A percentile compares a stretch with the other conserved stretches of the same genome.
Conservation (phyloP, 2,797 vertebrate species). For the Acanthurus lineatus region DNA sequence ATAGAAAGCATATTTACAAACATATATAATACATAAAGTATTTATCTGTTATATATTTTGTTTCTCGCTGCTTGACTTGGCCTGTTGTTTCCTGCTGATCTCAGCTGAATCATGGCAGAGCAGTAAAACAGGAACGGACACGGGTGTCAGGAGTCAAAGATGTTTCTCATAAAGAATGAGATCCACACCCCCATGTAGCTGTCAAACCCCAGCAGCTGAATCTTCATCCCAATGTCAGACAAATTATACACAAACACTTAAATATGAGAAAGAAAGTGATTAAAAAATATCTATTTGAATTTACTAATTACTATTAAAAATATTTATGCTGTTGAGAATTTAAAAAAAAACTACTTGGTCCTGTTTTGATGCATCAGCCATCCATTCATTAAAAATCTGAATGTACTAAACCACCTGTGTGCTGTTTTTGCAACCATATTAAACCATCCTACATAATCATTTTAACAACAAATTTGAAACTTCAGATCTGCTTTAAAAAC, state of each 20-base stretch:
- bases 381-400: too few species aligned
- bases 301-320: not conserved
- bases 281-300: too few species aligned
- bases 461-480: not conserved
- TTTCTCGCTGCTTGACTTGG: slow-evolving; percentile 56
- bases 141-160: slow-evolving; percentile 29
- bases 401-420: not conserved
- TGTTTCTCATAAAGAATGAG: not conserved
- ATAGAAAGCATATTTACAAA: slow-evolving; percentile 63
- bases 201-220: slow-evolving; percentile 22
- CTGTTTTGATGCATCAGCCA: too few species aligned
- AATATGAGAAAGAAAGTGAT: too few species aligned
- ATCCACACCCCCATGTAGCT: not conserved
- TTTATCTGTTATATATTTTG: slow-evolving; percentile 69
- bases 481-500: not conserved
- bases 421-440: not conserved
- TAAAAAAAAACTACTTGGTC: not conserved
- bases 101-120: slow-evolving; percentile 23
- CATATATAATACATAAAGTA: slow-evolving; percentile 47
- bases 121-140: slow-evolving; percentile 8
- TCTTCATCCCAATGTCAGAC: slow-evolving; percentile 28
- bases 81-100: slow-evolving; percentile 44
- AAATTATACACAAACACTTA: not conserved
- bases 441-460: not conserved
- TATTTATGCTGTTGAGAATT: not conserved